Evolutionary conservation across 64 coral and sea anemone genomes (phyloP).

Genomic region (Actinia equina): DNA sequence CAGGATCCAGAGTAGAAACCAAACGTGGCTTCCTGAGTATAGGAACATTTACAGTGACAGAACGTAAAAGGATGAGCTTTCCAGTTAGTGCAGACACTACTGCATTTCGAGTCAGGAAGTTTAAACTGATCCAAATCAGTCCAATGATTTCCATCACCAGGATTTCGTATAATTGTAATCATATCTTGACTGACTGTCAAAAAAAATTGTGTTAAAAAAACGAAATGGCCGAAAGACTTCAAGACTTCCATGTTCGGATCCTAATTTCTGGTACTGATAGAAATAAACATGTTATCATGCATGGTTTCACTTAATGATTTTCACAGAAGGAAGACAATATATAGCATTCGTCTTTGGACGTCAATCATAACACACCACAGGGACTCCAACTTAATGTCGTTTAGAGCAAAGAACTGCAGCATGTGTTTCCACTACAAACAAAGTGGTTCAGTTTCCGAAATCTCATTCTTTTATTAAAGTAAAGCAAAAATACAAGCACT

Average conservation of each 20-base stretch:
- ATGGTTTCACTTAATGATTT: no score
- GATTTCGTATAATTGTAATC: background rate
- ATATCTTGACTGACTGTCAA: background rate
- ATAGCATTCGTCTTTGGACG: background rate
- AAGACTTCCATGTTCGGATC: background rate
- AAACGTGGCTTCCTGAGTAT: background rate
- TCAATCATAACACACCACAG: no score
- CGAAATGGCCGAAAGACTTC: background rate
- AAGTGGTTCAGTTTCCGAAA: no score
- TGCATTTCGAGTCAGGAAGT: background rate
- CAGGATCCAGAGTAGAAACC: constrained; percentile 8
- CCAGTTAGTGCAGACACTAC: background rate
- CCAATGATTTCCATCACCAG: background rate
- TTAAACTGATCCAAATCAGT: background rate
- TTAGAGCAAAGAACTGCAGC: no score
- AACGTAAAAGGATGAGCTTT: background rate
- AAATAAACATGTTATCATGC: no score
- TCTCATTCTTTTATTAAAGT: no score
- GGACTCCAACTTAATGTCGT: no score
- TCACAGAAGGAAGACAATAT: no score
- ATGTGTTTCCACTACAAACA: no score
- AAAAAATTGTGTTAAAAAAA: background rate
- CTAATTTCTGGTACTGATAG: background rate
- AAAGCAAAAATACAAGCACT: no score
- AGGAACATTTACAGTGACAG: background rate